Evolutionary conservation across 2,888 invertebrate genomes (phyloP).

Genomic region (Laothoe populi): DNA sequence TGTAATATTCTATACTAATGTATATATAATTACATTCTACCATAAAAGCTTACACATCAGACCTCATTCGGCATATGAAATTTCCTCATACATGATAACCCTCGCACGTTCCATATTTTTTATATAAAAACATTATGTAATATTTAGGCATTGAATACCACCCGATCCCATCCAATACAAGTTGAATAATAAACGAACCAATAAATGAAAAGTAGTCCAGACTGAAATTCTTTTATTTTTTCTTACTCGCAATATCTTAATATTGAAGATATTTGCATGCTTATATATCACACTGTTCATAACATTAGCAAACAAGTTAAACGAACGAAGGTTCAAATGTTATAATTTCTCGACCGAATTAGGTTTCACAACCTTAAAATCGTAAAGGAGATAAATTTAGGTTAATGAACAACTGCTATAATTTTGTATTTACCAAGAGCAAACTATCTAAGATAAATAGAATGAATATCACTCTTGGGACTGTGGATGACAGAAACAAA

Average conservation of each 20-base stretch:
- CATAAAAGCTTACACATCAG: neutral
- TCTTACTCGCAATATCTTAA: neutral
- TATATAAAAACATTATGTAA: neutral
- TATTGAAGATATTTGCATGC: neutral
- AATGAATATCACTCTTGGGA: slow-evolving; percentile 55
- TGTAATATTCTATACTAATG: too few relatives aligned
- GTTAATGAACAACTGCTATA: slow-evolving; percentile 33
- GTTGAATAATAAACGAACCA: neutral
- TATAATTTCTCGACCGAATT: neutral
- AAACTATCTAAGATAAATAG: slow-evolving; percentile 56
- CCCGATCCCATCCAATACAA: neutral
- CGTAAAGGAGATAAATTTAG: slow-evolving; percentile 21
- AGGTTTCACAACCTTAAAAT: neutral
- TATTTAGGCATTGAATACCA: neutral
- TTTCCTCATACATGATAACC: neutral
- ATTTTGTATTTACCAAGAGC: slow-evolving; percentile 37
- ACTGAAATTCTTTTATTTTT: neutral
- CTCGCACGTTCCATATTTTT: slow-evolving; percentile 1
- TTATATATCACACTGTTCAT: neutral
- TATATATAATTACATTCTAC: too few relatives aligned
- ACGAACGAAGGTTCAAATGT: neutral
- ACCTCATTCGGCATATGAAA: neutral
- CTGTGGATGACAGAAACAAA: slow-evolving; percentile 49
- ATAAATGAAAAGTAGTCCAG: neutral
- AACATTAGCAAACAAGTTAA: slow-evolving; percentile 4